These are phyloP conservation scores for Patella depressa DNA, from an alignment of 2,888 invertebrate species.

Conservation along the genomic window DNA sequence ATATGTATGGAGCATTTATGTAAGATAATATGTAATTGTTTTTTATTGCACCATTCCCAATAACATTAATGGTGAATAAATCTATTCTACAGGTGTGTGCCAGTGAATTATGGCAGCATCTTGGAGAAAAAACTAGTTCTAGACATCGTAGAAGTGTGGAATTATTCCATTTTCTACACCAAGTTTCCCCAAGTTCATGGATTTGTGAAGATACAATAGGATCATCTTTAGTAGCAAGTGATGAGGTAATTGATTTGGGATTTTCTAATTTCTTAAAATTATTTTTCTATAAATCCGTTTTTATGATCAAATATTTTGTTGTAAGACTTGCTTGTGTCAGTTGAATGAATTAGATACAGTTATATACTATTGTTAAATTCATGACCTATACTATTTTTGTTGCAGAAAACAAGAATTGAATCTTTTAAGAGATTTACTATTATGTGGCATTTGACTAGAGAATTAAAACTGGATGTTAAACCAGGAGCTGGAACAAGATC, in stretches of 20 bases:
- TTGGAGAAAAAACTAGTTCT: conserved; percentile 76
- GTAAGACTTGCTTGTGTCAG: background rate
- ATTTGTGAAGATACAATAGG: conserved; percentile 82
- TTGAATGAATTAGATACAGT: background rate
- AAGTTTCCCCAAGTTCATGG: conserved; percentile 76
- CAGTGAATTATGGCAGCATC: conserved; percentile 81
- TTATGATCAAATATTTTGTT: background rate
- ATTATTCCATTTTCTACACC: conserved; percentile 84
- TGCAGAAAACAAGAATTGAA: conserved; percentile 72
- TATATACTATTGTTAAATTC: background rate
- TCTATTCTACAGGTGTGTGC: conserved; percentile 75
- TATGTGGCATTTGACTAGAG: conserved; percentile 85
- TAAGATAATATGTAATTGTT: too few relatives aligned
- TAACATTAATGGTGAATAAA: background rate
- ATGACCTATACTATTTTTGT: conserved; percentile 14
- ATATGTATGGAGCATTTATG: too few relatives aligned
- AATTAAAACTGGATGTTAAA: conserved; percentile 72
- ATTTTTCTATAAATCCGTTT: background rate
- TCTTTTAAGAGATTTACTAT: conserved; percentile 79
- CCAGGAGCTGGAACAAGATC: conserved; percentile 71
- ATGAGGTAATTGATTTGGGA: conserved; percentile 54
- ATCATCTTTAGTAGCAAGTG: conserved; percentile 64
- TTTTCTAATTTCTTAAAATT: too few relatives aligned
- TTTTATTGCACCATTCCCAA: too few relatives aligned
- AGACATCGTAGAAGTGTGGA: conserved; percentile 79